Percentiles rank a stretch among this genome's conserved stretches.
These are phyloP conservation scores for Pseudomyrmex flavicornis DNA, from an alignment of 1,140 invertebrate genomes.

Conservation along the genomic window DNA sequence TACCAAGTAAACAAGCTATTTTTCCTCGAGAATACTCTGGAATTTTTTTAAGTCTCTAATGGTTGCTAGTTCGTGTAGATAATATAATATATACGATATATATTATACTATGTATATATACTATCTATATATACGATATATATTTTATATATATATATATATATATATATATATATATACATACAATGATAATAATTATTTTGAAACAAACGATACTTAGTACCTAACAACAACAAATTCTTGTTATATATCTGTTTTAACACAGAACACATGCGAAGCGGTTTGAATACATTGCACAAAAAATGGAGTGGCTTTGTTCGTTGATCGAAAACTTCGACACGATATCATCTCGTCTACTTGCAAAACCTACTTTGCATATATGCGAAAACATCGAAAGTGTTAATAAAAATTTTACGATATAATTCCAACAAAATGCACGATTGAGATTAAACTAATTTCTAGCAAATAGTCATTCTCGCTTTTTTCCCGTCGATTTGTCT, in stretches of 20 bases:
- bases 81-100: neutral
- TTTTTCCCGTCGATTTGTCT: neutral
- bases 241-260: neutral
- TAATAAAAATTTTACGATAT: constrained; percentile 25
- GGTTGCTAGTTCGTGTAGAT: neutral
- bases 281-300: neutral
- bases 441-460: constrained; percentile 2
- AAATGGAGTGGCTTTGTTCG: constrained; percentile 7
- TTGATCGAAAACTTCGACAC: constrained; percentile 12
- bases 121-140: too few relatives aligned
- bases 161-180: too few relatives aligned
- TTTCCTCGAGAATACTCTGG: neutral
- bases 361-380: constrained; percentile 33
- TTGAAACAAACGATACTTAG: neutral
- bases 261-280: neutral
- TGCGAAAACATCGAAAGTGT: constrained; percentile 14
- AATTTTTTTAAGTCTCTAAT: constrained; percentile 1
- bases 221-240: constrained; percentile 18
- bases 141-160: too few relatives aligned
- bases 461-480: neutral
- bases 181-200: neutral
- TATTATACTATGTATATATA: too few relatives aligned
- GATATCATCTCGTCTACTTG: neutral
- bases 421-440: neutral
- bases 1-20: constrained; percentile 56